A percentile compares a stretch with the other conserved stretches of the same genome.
Conservation (phyloP, 2,888 invertebrate genomes). For the Argyra leucocephala region DNA sequence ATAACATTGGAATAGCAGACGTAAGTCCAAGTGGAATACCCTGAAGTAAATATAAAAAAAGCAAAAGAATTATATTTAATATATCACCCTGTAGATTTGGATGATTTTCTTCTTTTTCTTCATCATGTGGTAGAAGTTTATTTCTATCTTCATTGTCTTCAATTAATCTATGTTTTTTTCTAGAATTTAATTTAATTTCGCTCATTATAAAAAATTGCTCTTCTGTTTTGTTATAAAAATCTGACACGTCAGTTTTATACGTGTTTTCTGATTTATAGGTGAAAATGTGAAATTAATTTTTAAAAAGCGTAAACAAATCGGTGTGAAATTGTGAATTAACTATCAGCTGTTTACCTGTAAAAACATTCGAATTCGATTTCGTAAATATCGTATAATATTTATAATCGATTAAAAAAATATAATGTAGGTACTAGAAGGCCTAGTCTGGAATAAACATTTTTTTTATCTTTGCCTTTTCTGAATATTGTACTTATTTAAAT, state of each 20-base stretch:
- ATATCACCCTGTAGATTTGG: conserved; percentile 61
- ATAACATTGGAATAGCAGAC: conserved; percentile 88
- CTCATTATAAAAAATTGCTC: not conserved
- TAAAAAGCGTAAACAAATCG: too few species aligned
- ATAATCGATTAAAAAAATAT: too few species aligned
- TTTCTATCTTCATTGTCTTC: not conserved
- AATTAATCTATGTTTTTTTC: not conserved
- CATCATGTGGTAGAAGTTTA: not conserved
- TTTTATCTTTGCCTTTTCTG: too few species aligned
- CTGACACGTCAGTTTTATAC: not conserved
- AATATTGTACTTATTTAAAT: too few species aligned
- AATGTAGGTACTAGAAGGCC: too few species aligned
- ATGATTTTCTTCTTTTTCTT: conserved; percentile 26
- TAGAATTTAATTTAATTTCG: not conserved
- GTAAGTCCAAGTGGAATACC: conserved; percentile 92
- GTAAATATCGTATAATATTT: too few species aligned
- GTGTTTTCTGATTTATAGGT: too few species aligned
- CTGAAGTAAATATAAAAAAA: conserved; percentile 88
- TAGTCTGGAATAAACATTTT: too few species aligned
- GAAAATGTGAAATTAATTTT: not conserved
- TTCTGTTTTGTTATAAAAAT: too few species aligned
- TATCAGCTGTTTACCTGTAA: too few species aligned
- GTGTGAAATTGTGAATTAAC: too few species aligned
- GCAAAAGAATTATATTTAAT: conserved; percentile 71
- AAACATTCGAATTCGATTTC: too few species aligned